Evolutionary conservation across 1,140 invertebrate genomes (phyloP).

Genomic region (Lepidurus packardi): DNA sequence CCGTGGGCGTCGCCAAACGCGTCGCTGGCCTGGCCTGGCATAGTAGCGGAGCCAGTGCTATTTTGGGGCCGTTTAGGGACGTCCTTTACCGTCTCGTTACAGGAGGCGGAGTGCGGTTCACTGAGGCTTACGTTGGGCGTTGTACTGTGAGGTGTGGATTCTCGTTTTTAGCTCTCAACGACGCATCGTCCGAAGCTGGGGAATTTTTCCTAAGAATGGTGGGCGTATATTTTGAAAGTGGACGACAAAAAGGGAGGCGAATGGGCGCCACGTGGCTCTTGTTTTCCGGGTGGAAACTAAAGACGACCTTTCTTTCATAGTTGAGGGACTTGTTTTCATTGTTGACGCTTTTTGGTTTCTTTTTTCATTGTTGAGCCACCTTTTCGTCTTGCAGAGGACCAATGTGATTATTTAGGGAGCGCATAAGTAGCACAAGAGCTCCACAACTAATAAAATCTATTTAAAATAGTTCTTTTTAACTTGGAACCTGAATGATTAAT

Average conservation of each 20-base stretch:
- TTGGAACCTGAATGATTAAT: too few relatives aligned
- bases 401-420: too few relatives aligned
- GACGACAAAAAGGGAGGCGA: not conserved
- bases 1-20: not conserved
- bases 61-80: not conserved
- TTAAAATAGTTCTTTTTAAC: too few relatives aligned
- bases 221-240: not conserved
- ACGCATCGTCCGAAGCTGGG: not conserved
- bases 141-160: not conserved
- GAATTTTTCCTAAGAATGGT: too few relatives aligned
- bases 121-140: not conserved
- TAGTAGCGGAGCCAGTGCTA: not conserved
- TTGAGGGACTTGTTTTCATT: not conserved
- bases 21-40: not conserved
- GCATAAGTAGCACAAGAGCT: too few relatives aligned
- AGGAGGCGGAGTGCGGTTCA: not conserved
- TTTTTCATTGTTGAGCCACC: not conserved
- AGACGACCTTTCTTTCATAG: not conserved
- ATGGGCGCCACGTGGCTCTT: not conserved
- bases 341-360: not conserved
- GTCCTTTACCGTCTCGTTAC: not conserved
- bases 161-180: not conserved
- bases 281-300: not conserved
- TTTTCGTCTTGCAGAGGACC: too few relatives aligned
- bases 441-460: too few relatives aligned